Percentiles rank a stretch among this genome's conserved stretches.
These are phyloP conservation scores for Meriones psammophilus DNA, from an alignment of 2,797 vertebrate species.

Conservation along the genomic window DNA sequence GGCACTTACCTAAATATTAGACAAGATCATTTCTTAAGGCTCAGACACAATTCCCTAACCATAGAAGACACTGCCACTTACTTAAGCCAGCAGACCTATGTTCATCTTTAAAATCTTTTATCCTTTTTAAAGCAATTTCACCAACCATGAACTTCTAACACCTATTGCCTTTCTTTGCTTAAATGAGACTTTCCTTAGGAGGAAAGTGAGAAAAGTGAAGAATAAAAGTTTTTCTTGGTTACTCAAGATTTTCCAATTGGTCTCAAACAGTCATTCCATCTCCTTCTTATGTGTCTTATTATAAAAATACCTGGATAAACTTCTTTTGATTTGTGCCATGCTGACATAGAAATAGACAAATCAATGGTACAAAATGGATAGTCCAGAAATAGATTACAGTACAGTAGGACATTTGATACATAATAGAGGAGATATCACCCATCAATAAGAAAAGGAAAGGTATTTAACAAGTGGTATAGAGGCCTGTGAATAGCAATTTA, in stretches of 20 bases:
- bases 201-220: background rate
- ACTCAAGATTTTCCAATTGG: background rate
- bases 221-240: background rate
- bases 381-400: conserved; percentile 32
- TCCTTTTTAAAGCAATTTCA: background rate
- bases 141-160: background rate
- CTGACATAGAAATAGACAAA: conserved; percentile 37
- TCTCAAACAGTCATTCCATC: background rate
- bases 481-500: conserved; percentile 58
- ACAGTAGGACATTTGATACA: conserved; percentile 50
- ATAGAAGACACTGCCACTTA: background rate
- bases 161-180: background rate
- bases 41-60: background rate
- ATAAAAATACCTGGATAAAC: background rate
- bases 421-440: conserved; percentile 59
- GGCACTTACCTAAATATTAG: conserved; percentile 3
- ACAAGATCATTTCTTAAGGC: background rate
- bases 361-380: conserved; percentile 62
- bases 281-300: conserved; percentile 13
- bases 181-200: background rate
- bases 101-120: background rate
- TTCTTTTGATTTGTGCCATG: background rate
- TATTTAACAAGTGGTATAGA: conserved; percentile 62
- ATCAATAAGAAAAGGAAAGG: conserved; percentile 52
- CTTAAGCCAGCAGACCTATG: background rate